Base-by-base conservation (phyloP, 2,113 vertebrate species). In the Bujurquina vittata region DNA sequence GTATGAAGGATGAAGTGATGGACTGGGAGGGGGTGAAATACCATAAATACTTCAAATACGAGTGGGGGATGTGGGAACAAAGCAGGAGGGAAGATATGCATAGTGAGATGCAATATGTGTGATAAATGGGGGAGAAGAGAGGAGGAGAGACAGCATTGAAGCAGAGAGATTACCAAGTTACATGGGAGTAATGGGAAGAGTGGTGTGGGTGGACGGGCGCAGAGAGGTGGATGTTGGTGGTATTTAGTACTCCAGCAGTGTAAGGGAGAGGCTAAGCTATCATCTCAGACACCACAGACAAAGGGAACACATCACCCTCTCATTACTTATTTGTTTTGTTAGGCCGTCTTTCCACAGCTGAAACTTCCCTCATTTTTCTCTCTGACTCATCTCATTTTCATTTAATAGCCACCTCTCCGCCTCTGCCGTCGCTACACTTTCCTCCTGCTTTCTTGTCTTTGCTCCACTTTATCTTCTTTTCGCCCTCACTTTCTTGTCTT, bases 241-340 rank as follows among this genome's bases (percentile, higher is more conserved):
- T 91, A 55, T 87, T 89, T 83, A 88, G 78, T 73, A 57, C 73
- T 77, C n/a, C 85, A 88, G 61, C 82, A 75, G 58, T 77, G 88
- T 77, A 59, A 89, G 75, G 56, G 80, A 89, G 84, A 86, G 65
- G 77, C 81, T 90, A 37, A 63, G 81, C 83, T 80, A 88, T 94
- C 91, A 90, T 85, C 89, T 90, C 84, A 90, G 84, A 86, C 84
- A 73, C 89, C 85, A 59, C 85, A 88, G 59, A 90, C 86, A 92
- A 91, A 80, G 76, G 77, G 54, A 91, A 77, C 9, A 7, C 81
- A 65, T 81, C 80, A 76, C 81, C 84, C 87, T 88, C 87, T 93
- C 88, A 93, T 93, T 88, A 90, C 76, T 85, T 90, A 67, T 90
- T 90, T 92, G 88, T 87, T 89, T 72, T 84, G 37, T 59, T 46